A percentile compares a stretch with the other conserved stretches of the same genome.
phyloP scores from a whole-genome alignment of 2,797 vertebrate species.

The Ptychobarbus kaznakovi region DNA sequence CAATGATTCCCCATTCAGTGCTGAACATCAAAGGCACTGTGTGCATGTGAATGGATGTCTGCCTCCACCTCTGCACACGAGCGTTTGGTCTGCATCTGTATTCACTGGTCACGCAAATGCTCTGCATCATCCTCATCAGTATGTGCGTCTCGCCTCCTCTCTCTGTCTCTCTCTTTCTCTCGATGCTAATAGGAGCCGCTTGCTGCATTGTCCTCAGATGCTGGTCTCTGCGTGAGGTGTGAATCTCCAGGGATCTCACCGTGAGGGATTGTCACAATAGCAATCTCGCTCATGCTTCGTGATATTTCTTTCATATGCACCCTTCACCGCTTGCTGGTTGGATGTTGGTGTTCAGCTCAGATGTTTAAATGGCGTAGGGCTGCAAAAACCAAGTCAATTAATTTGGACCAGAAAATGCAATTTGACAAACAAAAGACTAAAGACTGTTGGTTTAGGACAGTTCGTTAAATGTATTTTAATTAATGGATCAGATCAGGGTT shows the following conservation, averaged over 20 bases:
- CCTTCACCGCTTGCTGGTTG: background rate
- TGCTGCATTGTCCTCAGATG: slow-evolving; percentile 31
- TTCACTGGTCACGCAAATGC: slow-evolving; percentile 10
- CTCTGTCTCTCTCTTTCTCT: slow-evolving; percentile 43
- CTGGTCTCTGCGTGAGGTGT: background rate
- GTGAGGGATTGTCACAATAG: background rate
- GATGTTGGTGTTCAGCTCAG: background rate
- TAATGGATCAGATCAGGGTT: background rate
- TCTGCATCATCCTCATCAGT: slow-evolving; percentile 32
- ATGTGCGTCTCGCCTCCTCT: slow-evolving; percentile 33
- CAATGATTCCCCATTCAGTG: slow-evolving; percentile 11
- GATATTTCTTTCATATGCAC: background rate
- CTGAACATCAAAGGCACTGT: slow-evolving; percentile 5
- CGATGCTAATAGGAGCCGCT: slow-evolving; percentile 41
- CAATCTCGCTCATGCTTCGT: background rate
- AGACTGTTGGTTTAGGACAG: background rate
- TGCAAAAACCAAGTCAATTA: background rate
- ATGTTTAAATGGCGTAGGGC: background rate
- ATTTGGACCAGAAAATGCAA: background rate
- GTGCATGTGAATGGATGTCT: background rate
- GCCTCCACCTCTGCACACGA: background rate
- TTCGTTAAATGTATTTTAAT: background rate
- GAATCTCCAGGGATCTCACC: background rate
- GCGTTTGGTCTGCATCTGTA: slow-evolving; percentile 39
- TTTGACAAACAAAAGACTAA: background rate